Conservation (phyloP, 2,888 invertebrate genomes). For the Xestia sexstrigata region DNA sequence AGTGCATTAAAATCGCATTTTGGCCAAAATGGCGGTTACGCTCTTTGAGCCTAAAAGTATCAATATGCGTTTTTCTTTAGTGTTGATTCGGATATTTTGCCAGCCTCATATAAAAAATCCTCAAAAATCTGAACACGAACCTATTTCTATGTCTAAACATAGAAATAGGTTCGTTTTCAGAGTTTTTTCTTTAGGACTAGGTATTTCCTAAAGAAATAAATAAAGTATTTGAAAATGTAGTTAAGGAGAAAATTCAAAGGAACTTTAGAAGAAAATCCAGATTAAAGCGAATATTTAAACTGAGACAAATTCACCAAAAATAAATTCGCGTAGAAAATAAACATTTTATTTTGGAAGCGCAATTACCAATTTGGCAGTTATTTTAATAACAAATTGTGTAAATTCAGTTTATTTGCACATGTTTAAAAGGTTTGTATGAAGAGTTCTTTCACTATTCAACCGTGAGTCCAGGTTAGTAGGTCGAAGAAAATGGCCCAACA, state of each 20-base stretch:
- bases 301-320: not conserved
- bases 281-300: not conserved
- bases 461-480: constrained; percentile 70
- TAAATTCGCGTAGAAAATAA: not conserved
- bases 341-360: not conserved
- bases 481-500: constrained; percentile 68
- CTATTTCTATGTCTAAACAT: too few relatives aligned
- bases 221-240: not conserved
- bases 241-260: not conserved
- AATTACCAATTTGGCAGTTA: not conserved
- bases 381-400: not conserved
- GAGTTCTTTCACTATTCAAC: constrained; percentile 62
- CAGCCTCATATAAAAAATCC: not conserved
- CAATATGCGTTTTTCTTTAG: not conserved
- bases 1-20: too few relatives aligned
- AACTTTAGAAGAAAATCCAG: not conserved
- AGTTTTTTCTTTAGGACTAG: not conserved
- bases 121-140: too few relatives aligned
- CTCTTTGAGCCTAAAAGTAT: too few relatives aligned
- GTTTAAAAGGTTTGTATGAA: constrained; percentile 1
- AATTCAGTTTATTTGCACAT: constrained; percentile 22
- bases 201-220: not conserved
- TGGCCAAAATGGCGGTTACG: too few relatives aligned
- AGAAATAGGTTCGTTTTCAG: not conserved
- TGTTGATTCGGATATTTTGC: too few relatives aligned